phyloP scores from a whole-genome alignment of 2,797 vertebrate species.

The Eulemur coronatus region DNA sequence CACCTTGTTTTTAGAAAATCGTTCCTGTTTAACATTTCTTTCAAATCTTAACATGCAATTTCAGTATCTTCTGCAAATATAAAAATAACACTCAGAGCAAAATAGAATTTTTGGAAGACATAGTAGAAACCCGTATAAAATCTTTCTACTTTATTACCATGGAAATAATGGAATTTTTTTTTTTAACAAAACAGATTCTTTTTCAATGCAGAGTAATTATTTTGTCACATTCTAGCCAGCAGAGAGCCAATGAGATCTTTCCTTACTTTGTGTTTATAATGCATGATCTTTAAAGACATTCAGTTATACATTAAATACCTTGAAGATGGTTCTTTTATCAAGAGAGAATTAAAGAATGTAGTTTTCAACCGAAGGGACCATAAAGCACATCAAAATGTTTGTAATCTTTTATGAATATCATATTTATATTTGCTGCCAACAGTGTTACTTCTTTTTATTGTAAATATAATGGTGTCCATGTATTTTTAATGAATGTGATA shows the following conservation, averaged over 20 bases:
- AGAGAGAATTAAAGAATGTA: background rate
- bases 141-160: constrained; percentile 75
- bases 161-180: constrained; percentile 68
- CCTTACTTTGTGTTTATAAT: background rate
- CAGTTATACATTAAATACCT: background rate
- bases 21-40: background rate
- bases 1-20: constrained; percentile 1
- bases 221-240: constrained; percentile 32
- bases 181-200: constrained; percentile 64
- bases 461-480: constrained; percentile 40
- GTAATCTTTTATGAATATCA: background rate
- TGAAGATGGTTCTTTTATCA: background rate
- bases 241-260: constrained; percentile 46
- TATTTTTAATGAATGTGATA: constrained; percentile 47
- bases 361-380: background rate
- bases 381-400: background rate
- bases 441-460: background rate
- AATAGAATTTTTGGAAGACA: constrained; percentile 57
- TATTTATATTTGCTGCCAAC: background rate
- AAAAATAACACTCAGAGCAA: constrained; percentile 47
- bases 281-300: background rate
- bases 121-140: constrained; percentile 64
- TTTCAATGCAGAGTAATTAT: constrained; percentile 42
- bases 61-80: background rate
- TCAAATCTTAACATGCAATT: constrained; percentile 4